Conservation (phyloP, 2,888 invertebrate species). For the Caenorhabditis plicata region DNA sequence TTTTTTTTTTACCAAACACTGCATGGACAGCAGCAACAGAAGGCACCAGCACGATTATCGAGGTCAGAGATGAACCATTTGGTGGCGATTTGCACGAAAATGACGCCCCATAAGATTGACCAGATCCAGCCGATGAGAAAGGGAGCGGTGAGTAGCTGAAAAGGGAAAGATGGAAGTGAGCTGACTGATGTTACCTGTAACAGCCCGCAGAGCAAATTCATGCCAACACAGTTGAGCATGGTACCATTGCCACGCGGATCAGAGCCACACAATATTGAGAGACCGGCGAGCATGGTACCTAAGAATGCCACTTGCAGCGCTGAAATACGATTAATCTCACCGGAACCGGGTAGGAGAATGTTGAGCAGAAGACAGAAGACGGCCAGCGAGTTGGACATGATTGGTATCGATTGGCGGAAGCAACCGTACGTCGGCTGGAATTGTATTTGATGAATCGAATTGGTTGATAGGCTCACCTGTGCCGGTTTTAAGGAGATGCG, state of each 20-base stretch:
- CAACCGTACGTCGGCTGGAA: slow-evolving; percentile 68
- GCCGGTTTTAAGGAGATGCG: slow-evolving; percentile 23
- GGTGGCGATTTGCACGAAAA: slow-evolving; percentile 68
- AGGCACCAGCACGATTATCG: slow-evolving; percentile 34
- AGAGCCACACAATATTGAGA: slow-evolving; percentile 39
- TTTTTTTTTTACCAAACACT: slow-evolving; percentile 48
- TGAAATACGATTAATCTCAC: slow-evolving; percentile 60
- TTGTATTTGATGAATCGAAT: neutral
- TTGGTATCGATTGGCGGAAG: slow-evolving; percentile 68
- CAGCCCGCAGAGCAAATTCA: slow-evolving; percentile 67
- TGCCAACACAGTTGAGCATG: slow-evolving; percentile 65
- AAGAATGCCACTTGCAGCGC: slow-evolving; percentile 1
- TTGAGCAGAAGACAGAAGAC: slow-evolving; percentile 65
- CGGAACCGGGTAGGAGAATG: slow-evolving; percentile 64
- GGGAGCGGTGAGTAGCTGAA: slow-evolving; percentile 68
- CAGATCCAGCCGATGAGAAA: slow-evolving; percentile 70
- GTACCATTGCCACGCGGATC: slow-evolving; percentile 33
- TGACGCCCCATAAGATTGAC: slow-evolving; percentile 69
- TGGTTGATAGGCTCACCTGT: too few relatives aligned
- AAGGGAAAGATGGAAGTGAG: neutral
- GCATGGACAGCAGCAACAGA: slow-evolving; percentile 47
- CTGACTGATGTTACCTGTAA: slow-evolving; percentile 25
- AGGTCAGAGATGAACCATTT: slow-evolving; percentile 60
- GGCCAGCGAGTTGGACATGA: slow-evolving; percentile 68
- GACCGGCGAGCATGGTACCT: slow-evolving; percentile 44